Evolutionary conservation across 2,797 vertebrate species (phyloP).

Genomic region (Cichlasoma orientale): DNA sequence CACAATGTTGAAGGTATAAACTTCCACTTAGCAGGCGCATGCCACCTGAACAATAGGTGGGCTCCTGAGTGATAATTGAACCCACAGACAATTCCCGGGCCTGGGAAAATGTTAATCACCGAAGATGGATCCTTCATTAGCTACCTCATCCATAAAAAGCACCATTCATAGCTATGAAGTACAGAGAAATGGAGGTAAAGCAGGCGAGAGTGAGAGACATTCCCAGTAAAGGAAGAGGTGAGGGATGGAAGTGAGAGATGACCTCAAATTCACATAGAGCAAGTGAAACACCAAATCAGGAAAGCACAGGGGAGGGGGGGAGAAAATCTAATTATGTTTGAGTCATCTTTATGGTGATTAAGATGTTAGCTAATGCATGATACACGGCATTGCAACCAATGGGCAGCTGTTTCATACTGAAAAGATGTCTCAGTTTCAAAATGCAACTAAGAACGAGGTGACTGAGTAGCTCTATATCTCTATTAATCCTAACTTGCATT

Average conservation of each 20-base stretch:
- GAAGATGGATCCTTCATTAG: constrained; percentile 71
- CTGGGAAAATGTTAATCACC: constrained; percentile 74
- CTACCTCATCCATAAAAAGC: constrained; percentile 63
- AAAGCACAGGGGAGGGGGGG: constrained; percentile 28
- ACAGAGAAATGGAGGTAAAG: constrained; percentile 30
- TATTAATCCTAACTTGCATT: constrained; percentile 67
- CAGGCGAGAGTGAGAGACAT: constrained; percentile 11
- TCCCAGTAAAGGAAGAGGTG: constrained; percentile 34
- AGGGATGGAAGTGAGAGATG: constrained; percentile 56
- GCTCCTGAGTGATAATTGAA: constrained; percentile 71
- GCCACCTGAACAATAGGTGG: constrained; percentile 77
- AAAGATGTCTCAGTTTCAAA: constrained; percentile 38
- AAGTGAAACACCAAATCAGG: constrained; percentile 58
- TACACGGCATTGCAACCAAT: constrained; percentile 62
- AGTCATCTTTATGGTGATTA: constrained; percentile 73
- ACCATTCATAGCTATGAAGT: constrained; percentile 58
- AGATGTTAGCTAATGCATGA: constrained; percentile 72
- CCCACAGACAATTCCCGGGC: constrained; percentile 52
- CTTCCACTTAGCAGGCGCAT: constrained; percentile 70
- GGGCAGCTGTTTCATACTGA: constrained; percentile 34
- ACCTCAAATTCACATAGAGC: constrained; percentile 65
- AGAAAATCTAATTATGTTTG: constrained; percentile 66
- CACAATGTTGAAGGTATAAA: constrained; percentile 75
- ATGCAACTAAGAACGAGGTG: constrained; percentile 36
- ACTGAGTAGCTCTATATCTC: constrained; percentile 40